These are phyloP conservation scores for Epizoanthus stellaris DNA, from an alignment of 92 coral and sea anemone species.

Conservation along the genomic window DNA sequence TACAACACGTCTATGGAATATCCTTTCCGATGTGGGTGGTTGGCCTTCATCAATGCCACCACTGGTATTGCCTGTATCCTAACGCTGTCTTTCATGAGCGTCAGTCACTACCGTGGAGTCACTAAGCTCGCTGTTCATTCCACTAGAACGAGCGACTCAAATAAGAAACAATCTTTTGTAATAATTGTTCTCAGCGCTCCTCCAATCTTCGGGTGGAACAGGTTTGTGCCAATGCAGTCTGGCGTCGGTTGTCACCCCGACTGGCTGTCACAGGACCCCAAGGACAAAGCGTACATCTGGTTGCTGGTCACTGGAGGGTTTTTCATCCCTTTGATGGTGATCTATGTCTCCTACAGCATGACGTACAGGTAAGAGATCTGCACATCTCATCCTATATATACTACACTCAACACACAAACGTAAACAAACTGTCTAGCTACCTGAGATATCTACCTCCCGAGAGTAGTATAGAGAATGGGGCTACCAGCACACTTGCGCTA, in stretches of 20 bases:
- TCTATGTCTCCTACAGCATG: conserved; percentile 35
- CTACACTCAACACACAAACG: too few species aligned
- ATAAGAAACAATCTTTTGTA: too few species aligned
- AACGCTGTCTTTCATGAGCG: conserved; percentile 48
- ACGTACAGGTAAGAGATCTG: conserved; percentile 37
- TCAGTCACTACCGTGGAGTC: conserved; percentile 14
- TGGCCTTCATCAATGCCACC: conserved; percentile 45
- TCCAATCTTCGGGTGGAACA: conserved; percentile 63
- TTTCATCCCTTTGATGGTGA: conserved; percentile 38
- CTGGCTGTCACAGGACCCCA: conserved; percentile 37
- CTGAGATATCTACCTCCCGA: too few species aligned
- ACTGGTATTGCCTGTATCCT: conserved; percentile 54
- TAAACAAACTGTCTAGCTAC: too few species aligned
- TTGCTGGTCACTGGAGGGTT: conserved; percentile 47
- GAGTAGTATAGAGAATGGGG: too few species aligned
- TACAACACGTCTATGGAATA: neutral
- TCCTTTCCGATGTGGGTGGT: conserved; percentile 44
- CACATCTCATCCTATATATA: too few species aligned
- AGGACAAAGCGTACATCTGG: conserved; percentile 38
- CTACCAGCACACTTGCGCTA: too few species aligned
- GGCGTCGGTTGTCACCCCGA: conserved; percentile 56
- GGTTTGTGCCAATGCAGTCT: conserved; percentile 42
- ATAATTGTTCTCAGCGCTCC: conserved; percentile 11
- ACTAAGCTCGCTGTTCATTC: neutral
- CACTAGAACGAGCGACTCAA: too few species aligned